Conservation (phyloP, 2,888 invertebrate genomes). For the Rhyacophila evoluta region DNA sequence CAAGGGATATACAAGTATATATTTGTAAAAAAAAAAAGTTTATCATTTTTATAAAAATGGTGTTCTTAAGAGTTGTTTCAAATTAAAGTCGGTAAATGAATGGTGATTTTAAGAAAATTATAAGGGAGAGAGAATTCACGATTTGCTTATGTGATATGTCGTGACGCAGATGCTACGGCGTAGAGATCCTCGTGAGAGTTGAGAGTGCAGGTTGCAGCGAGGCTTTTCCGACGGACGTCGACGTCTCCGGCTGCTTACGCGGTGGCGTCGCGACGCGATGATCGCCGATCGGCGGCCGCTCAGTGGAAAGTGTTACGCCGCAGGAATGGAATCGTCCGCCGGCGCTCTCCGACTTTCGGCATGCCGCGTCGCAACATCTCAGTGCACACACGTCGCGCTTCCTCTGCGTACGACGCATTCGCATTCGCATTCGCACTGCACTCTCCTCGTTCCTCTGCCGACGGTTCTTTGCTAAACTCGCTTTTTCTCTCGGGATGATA, state of each 20-base stretch:
- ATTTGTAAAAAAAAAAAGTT: no score
- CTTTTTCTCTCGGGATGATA: not conserved
- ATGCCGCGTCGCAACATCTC: not conserved
- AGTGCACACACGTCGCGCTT: conserved; percentile 17
- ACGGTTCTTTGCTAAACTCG: not conserved
- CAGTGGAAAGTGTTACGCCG: not conserved
- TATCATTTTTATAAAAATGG: no score
- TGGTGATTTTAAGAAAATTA: no score
- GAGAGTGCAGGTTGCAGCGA: not conserved
- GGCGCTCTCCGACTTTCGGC: conserved; percentile 23
- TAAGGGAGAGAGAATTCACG: no score
- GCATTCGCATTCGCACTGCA: not conserved
- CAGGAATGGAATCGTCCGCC: conserved; percentile 42
- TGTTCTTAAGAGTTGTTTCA: no score
- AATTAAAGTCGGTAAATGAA: no score
- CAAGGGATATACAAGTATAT: no score
- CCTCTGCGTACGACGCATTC: conserved; percentile 12
- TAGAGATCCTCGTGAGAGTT: not conserved
- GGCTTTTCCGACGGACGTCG: not conserved
- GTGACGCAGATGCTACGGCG: not conserved
- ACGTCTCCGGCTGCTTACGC: not conserved
- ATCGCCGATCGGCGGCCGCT: not conserved
- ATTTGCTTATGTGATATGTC: no score
- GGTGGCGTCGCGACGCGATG: not conserved
- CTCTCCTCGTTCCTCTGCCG: not conserved